A percentile compares a stretch with the other conserved stretches of the same genome.
These are phyloP conservation scores for Tribolium madens DNA, from an alignment of 1,140 invertebrate species.

Conservation along the genomic window DNA sequence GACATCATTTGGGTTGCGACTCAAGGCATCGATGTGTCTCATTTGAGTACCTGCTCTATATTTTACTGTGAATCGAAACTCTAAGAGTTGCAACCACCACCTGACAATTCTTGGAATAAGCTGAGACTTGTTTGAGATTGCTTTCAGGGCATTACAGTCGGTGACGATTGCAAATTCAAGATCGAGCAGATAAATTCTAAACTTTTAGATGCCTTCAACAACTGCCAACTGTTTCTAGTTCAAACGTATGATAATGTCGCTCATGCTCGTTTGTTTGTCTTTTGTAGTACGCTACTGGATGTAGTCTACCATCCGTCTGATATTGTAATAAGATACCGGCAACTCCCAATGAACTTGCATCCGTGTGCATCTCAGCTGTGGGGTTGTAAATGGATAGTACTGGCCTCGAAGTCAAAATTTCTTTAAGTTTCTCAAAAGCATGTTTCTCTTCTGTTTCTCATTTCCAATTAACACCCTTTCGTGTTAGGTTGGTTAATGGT, in stretches of 20 bases:
- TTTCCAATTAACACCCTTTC: not conserved
- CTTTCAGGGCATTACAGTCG: constrained; percentile 15
- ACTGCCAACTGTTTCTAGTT: constrained; percentile 56
- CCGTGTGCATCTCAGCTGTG: constrained; percentile 48
- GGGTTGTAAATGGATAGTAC: constrained; percentile 48
- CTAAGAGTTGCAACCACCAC: constrained; percentile 3
- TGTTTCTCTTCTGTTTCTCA: constrained; percentile 8
- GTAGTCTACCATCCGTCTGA: constrained; percentile 5
- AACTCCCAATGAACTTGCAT: constrained; percentile 46
- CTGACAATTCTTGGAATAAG: constrained; percentile 3
- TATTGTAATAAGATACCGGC: constrained; percentile 45
- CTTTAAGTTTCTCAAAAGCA: constrained; percentile 34
- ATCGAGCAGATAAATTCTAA: constrained; percentile 62
- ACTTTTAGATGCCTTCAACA: constrained; percentile 55
- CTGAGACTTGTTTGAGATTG: not conserved
- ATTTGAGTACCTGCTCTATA: constrained; percentile 36
- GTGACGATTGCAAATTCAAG: constrained; percentile 57
- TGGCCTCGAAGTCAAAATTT: constrained; percentile 45
- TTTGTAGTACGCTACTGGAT: constrained; percentile 45
- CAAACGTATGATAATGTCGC: constrained; percentile 59
- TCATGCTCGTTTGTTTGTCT: constrained; percentile 46
- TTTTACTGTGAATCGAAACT: constrained; percentile 31
- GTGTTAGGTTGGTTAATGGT: not conserved
- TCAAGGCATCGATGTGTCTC: constrained; percentile 1
- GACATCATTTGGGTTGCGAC: no score